Evolutionary conservation across 2,113 vertebrate genomes (phyloP), one percentile per base, ranked within the genome.

Genomic region (Eretmochelys imbricata): DNA sequence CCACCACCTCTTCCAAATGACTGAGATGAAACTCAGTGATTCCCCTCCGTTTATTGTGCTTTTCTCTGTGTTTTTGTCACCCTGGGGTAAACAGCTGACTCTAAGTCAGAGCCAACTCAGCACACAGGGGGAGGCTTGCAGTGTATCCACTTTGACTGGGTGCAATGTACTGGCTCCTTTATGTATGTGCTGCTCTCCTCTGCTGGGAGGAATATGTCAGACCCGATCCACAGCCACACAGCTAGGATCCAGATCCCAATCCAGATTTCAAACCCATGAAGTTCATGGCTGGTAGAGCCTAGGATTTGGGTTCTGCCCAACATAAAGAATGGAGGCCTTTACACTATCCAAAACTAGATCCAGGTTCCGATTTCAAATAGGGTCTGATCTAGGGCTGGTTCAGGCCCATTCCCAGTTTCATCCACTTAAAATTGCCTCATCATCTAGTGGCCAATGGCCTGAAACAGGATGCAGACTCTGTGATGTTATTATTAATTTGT

Each of bases 1-100:
- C 80, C 84, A 92, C 87, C 48, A 85, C 17, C 82, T 38, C 93
- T 96, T 93, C 93, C 80, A 90, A 97, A 80, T 6, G 9, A 35
- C 80, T 38, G n/a, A 94, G 55, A 80, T 89, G 90, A 95, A 89
- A 86, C 84, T 87, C 69, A 92, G 46, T 80, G 75, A 38, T 82
- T 53, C 91, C 59, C 84, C 12, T 93, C 76, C 69, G 48, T 55
- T 80, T 89, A 87, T 51, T 62, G 78, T 84, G 62, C 82, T 94
- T 92, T 82, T 90, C 86, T 5, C 83, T 48, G 57, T 80, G 35
- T 84, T 94, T 86, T 76, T 62, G 76, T 29, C 78, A 94, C 91
- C 51, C 84, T 46, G 3, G 87, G 87, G 78, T 91, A 89, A 93
- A 92, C 88, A 57, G 57, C 31, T 83, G 72, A 82, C 53, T 20